Evolutionary conservation across 2,888 invertebrate species (phyloP).

Genomic region (Aromia moschata): DNA sequence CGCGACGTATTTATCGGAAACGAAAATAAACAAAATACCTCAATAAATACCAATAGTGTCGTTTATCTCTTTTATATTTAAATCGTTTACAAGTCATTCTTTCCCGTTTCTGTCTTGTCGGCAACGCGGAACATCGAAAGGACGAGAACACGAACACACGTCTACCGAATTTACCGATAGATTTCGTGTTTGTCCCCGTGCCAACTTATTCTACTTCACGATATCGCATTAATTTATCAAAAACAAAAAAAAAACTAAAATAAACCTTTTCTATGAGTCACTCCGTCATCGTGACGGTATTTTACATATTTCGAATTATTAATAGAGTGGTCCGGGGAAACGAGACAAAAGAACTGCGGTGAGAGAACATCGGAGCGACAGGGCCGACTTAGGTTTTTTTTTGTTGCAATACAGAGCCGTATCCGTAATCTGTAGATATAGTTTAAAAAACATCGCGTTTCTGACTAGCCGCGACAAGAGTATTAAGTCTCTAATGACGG

Average conservation of each 20-base stretch:
- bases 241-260: conserved; percentile 23
- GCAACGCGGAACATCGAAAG: conserved; percentile 22
- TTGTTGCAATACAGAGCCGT: too few species aligned
- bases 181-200: conserved; percentile 41
- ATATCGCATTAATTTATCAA: conserved; percentile 26
- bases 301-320: conserved; percentile 17
- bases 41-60: conserved; percentile 47
- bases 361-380: conserved; percentile 23
- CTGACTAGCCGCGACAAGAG: too few species aligned
- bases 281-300: conserved; percentile 4
- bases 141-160: conserved; percentile 30
- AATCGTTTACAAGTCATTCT: conserved; percentile 31
- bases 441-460: too few species aligned
- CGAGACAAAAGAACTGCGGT: conserved; percentile 31
- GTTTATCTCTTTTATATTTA: conserved; percentile 30
- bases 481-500: too few species aligned
- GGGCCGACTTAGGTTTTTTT: too few species aligned
- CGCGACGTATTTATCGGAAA: conserved; percentile 41
- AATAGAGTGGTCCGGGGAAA: conserved; percentile 31
- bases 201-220: conserved; percentile 38
- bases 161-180: conserved; percentile 34
- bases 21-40: conserved; percentile 49
- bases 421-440: too few species aligned
- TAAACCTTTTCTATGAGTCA: conserved; percentile 17
- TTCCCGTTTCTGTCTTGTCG: conserved; percentile 30